phyloP scores from a whole-genome alignment of 1,140 invertebrate genomes.

The Capitella teleta region DNA sequence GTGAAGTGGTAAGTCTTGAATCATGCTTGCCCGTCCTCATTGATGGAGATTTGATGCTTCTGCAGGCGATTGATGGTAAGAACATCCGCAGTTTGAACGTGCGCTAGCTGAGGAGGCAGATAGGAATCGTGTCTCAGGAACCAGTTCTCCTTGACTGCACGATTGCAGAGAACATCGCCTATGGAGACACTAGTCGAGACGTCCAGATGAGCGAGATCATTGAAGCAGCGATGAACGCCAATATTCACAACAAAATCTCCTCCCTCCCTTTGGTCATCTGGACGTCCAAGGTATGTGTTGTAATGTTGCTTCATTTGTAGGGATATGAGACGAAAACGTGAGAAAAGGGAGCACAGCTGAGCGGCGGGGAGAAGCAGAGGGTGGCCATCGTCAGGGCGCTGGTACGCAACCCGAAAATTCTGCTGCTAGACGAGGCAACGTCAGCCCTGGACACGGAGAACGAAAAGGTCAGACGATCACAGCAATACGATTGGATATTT shows the following conservation, averaged over 20 bases:
- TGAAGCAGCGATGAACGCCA: constrained; percentile 64
- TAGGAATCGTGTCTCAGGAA: constrained; percentile 21
- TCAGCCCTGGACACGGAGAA: too few relatives aligned
- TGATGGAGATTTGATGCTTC: constrained; percentile 21
- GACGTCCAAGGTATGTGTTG: too few relatives aligned
- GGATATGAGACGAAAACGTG: too few relatives aligned
- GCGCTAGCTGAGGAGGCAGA: constrained; percentile 20
- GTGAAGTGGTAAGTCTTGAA: constrained; percentile 35
- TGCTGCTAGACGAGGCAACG: too few relatives aligned
- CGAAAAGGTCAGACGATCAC: too few relatives aligned
- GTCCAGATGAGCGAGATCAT: constrained; percentile 33
- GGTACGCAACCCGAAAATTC: too few relatives aligned
- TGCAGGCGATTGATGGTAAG: constrained; percentile 13
- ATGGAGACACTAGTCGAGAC: constrained; percentile 57
- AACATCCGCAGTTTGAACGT: constrained; percentile 9
- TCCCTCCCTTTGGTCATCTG: constrained; percentile 53
- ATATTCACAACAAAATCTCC: constrained; percentile 69
- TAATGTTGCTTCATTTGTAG: too few relatives aligned
- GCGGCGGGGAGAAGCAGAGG: too few relatives aligned
- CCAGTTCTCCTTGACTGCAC: constrained; percentile 60
- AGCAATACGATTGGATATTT: too few relatives aligned
- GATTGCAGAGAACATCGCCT: constrained; percentile 84
- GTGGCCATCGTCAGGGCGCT: too few relatives aligned
- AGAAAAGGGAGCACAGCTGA: too few relatives aligned
- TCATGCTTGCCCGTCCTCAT: too few relatives aligned